phyloP scores from a whole-genome alignment of 2,888 invertebrate species.

The Rapana venosa region DNA sequence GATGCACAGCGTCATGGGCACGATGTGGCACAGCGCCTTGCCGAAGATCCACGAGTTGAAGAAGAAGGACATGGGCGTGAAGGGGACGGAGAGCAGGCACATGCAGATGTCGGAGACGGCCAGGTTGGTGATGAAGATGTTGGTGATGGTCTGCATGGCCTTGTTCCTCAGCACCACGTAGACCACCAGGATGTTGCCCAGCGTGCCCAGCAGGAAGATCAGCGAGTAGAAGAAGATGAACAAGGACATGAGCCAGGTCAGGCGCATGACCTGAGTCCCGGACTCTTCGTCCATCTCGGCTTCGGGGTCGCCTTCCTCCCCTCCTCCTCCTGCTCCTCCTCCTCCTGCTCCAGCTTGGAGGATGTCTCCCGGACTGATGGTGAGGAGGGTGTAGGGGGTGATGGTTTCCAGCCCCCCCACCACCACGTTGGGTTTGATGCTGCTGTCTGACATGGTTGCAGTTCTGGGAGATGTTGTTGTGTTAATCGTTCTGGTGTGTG shows the following conservation, averaged over 20 bases:
- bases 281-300: not conserved
- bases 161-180: conserved; percentile 95
- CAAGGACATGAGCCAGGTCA: conserved; percentile 63
- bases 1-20: conserved; percentile 89
- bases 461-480: not conserved
- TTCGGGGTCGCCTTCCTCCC: not conserved
- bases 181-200: conserved; percentile 85
- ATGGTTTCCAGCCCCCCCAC: conserved; percentile 23
- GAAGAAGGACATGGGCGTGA: conserved; percentile 96
- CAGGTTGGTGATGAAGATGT: conserved; percentile 96
- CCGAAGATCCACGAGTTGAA: conserved; percentile 96
- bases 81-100: conserved; percentile 95
- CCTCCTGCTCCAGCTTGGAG: not conserved
- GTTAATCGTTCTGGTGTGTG: not conserved
- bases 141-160: conserved; percentile 98
- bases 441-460: not conserved
- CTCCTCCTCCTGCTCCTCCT: not conserved
- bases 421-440: not conserved
- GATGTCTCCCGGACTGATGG: not conserved
- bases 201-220: conserved; percentile 89
- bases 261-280: conserved; percentile 56
- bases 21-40: conserved; percentile 91
- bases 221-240: conserved; percentile 83
- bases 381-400: conserved; percentile 13
- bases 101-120: conserved; percentile 96